Evolutionary conservation across 2,113 vertebrate species (phyloP).

Genomic region (Calypte anna): DNA sequence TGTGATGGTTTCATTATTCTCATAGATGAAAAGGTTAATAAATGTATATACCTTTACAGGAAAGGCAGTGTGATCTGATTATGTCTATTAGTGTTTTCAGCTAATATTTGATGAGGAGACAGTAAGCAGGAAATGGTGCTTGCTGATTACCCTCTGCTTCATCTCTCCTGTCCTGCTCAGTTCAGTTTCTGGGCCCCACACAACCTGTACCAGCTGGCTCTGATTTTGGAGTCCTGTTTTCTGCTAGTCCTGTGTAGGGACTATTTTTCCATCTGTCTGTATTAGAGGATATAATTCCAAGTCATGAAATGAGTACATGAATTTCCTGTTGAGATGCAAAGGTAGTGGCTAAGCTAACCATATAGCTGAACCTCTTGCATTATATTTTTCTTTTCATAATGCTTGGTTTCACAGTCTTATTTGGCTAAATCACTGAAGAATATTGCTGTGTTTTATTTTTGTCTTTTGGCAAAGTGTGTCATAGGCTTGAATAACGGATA

Average conservation of each 20-base stretch:
- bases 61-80: constrained; percentile 28
- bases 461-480: neutral
- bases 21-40: constrained; percentile 54
- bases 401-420: constrained; percentile 9
- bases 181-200: neutral
- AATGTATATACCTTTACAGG: neutral
- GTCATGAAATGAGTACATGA: neutral
- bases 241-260: neutral
- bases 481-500: neutral
- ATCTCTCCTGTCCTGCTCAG: rapidly evolving
- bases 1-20: neutral
- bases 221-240: neutral
- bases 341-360: neutral
- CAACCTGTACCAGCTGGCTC: neutral
- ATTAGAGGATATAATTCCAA: neutral
- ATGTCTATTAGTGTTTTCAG: constrained; percentile 68
- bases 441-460: neutral
- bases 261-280: neutral
- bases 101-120: constrained; percentile 68
- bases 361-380: neutral
- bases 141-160: constrained; percentile 49
- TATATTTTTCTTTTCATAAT: neutral
- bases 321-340: neutral
- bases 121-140: constrained; percentile 43
- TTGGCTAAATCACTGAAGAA: neutral